Evolutionary conservation across 2,888 invertebrate genomes (phyloP), one percentile per base, ranked within the genome.

Genomic region (Drosophila picticornis): DNA sequence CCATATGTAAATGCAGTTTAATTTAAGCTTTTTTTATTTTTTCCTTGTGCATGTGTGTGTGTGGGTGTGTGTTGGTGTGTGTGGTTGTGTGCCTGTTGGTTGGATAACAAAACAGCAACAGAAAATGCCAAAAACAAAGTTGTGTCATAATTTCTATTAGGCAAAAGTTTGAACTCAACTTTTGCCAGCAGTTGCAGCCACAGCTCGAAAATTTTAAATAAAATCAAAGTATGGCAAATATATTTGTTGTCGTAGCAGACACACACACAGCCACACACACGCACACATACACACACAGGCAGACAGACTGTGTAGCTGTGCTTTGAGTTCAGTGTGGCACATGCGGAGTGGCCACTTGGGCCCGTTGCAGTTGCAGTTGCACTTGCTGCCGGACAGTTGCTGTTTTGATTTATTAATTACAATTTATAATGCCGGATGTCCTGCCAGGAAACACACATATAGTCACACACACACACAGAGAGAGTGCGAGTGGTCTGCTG

Each of bases 391-490:
- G 43, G 66, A 61, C 77, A 77, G 72, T 81, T 80, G 77, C 68
- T 81, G 84, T 84, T 89, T 84, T 89, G 84, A 84, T 84, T 89
- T 84, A 84, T 84, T 84, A 84, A 86, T 84, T 77, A 87, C 84
- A 89, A 89, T 84, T 84, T 84, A 89, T 84, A 86, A 81, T 81
- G 66, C 77, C 62, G 72, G 72, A 83, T 50, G 50, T 72, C 70
- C 71, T 70, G 68, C 46, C 48, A 55, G 38, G 22, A 65, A 51
- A 36, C 19, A 58, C 11, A 62, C 32, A 16, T 19, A 11, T 25
- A 34, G 5, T 1, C 52, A 34, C 53, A 53, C 16, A 16, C 50
- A 52, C 22, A 51, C 25, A 25, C 9, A 19, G 22, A 7, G 32
- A 16, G 25, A 25, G 19, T 36, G 22, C 34, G 22, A 25, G 53